A percentile compares a stretch with the other conserved stretches of the same genome.
Conservation (phyloP, 2,113 vertebrate species). For the Amazona vittata region DNA sequence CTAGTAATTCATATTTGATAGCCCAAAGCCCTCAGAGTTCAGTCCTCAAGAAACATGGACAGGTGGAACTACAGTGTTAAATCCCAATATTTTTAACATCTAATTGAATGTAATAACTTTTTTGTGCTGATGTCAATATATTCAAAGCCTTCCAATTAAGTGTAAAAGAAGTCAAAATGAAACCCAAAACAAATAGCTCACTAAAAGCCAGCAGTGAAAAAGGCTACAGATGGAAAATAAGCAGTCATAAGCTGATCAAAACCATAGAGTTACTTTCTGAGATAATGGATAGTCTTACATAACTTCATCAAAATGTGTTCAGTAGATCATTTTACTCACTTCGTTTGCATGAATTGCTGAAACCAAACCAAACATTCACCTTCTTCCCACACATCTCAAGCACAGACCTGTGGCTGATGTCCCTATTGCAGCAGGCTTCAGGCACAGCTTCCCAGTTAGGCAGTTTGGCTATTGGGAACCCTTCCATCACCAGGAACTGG, state of each 20-base stretch:
- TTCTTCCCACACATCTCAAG: not conserved
- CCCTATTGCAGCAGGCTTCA: not conserved
- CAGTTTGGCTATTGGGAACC: not conserved
- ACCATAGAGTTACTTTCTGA: not conserved
- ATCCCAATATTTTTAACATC: rapidly evolving
- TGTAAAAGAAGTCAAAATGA: not conserved
- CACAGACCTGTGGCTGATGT: no score
- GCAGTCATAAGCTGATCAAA: rapidly evolving
- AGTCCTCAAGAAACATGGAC: rapidly evolving
- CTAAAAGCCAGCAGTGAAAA: not conserved
- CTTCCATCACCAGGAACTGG: not conserved
- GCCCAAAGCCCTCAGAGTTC: not conserved
- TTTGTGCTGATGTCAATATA: not conserved
- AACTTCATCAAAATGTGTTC: not conserved
- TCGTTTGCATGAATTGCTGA: rapidly evolving
- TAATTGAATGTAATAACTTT: not conserved
- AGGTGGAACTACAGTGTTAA: not conserved
- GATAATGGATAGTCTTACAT: not conserved
- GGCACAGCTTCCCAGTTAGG: not conserved
- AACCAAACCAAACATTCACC: rapidly evolving
- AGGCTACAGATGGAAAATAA: not conserved
- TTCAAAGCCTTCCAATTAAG: not conserved
- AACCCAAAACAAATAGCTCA: not conserved
- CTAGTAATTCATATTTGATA: not conserved
- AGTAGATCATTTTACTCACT: not conserved